Conservation (phyloP, 2,797 vertebrate genomes). For the Chloroceryle amazona region DNA sequence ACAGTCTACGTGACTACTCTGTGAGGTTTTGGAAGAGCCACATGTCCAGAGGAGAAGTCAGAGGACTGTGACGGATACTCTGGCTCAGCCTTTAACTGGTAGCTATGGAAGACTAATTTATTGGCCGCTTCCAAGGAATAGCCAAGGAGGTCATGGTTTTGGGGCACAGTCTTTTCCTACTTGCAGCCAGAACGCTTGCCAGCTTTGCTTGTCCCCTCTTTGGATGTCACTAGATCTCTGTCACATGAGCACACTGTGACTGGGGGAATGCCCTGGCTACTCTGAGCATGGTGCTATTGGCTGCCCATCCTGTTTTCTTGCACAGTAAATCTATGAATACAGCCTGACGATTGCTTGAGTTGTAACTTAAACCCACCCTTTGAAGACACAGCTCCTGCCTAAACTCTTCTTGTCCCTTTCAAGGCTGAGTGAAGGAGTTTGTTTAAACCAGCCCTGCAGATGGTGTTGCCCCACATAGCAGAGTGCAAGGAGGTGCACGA, state of each 20-base stretch:
- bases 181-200: background rate
- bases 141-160: background rate
- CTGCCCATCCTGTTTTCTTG: background rate
- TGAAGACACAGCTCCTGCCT: background rate
- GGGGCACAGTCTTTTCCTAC: background rate
- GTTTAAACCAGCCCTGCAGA: background rate
- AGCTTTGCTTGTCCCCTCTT: background rate
- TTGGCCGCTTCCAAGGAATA: background rate
- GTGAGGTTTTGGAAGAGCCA: background rate
- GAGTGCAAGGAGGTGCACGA: background rate
- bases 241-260: background rate
- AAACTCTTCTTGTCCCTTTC: background rate
- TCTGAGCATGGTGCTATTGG: background rate
- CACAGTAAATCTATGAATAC: background rate
- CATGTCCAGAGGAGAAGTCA: rapidly evolving
- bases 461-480: rapidly evolving
- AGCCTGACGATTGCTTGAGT: background rate
- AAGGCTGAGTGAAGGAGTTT: background rate
- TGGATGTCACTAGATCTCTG: background rate
- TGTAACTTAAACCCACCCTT: constrained; percentile 20
- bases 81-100: background rate
- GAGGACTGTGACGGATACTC: background rate
- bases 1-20: background rate
- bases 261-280: background rate
- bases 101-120: background rate